Percentiles rank a stretch among this genome's conserved stretches.
Conservation (phyloP, 1,140 invertebrate species). For the Hypsibius dujardini region DNA sequence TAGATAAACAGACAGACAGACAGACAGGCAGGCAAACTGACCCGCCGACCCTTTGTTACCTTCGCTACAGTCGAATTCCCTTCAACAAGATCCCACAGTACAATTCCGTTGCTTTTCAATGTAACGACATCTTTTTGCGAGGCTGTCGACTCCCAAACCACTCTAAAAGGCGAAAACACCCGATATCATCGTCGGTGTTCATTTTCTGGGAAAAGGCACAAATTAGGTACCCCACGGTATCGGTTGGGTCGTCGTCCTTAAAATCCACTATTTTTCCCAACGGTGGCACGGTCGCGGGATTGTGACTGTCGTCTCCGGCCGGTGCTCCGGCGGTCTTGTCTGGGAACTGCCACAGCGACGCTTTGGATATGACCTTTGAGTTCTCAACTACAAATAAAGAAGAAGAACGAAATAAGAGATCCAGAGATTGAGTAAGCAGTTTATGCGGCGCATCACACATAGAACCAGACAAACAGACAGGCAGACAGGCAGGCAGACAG, state of each 20-base stretch:
- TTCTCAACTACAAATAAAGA: no score
- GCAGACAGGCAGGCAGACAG: no score
- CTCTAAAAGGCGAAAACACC: neutral
- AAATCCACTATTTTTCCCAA: neutral
- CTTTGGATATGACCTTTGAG: neutral
- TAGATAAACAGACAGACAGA: no score
- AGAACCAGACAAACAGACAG: no score
- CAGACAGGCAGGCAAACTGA: no score
- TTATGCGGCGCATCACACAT: no score
- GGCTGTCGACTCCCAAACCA: neutral
- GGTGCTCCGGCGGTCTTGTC: neutral
- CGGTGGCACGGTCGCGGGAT: neutral
- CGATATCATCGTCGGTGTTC: neutral
- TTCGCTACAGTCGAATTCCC: no score
- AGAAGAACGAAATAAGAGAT: no score
- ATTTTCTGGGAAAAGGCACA: neutral
- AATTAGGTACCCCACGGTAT: neutral
- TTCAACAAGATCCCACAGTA: neutral
- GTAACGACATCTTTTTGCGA: neutral
- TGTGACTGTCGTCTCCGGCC: neutral
- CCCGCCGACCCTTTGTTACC: no score
- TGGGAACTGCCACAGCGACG: neutral
- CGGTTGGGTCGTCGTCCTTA: neutral
- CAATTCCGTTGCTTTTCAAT: neutral
- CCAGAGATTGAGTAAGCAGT: no score